A percentile compares a stretch with the other conserved stretches of the same genome.
phyloP scores from a whole-genome alignment of 2,888 invertebrate species.

The Cremastobaeus sp. region DNA sequence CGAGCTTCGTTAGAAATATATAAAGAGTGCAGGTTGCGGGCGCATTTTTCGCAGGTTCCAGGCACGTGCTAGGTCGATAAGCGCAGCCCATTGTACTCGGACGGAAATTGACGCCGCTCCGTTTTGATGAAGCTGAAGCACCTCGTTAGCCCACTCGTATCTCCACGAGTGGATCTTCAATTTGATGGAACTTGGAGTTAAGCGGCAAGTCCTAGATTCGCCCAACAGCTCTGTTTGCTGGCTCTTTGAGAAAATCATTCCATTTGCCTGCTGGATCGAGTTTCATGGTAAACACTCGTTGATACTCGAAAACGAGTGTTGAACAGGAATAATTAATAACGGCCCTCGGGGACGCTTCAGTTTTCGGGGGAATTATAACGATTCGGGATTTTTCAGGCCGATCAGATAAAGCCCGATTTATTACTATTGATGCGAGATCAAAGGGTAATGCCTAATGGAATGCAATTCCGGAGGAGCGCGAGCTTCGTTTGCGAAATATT shows the following conservation, averaged over 20 bases:
- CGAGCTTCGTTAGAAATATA: too few species aligned
- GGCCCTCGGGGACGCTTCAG: too few species aligned
- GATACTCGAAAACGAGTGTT: conserved; percentile 11
- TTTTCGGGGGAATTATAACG: not conserved
- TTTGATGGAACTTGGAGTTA: conserved; percentile 30
- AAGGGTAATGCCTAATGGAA: conserved; percentile 31
- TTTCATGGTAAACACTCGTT: conserved; percentile 11
- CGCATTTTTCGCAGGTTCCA: too few species aligned
- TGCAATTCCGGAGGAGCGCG: conserved; percentile 57
- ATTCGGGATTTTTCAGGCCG: conserved; percentile 1
- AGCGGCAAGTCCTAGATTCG: conserved; percentile 16
- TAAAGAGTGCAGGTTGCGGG: too few species aligned
- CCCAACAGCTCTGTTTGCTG: conserved; percentile 28
- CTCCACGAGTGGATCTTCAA: conserved; percentile 35
- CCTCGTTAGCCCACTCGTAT: conserved; percentile 37
- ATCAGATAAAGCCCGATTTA: conserved; percentile 47
- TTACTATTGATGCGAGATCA: conserved; percentile 30
- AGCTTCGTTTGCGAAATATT: conserved; percentile 72
- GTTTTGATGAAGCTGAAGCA: conserved; percentile 28
- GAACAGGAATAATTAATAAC: conserved; percentile 41
- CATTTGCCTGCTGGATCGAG: not conserved
- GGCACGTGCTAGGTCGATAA: not conserved
- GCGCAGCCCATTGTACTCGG: not conserved
- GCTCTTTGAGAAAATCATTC: conserved; percentile 21
- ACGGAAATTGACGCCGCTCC: conserved; percentile 13